Base-by-base conservation (phyloP, 1,140 invertebrate genomes). In the Elysia chlorotica region DNA sequence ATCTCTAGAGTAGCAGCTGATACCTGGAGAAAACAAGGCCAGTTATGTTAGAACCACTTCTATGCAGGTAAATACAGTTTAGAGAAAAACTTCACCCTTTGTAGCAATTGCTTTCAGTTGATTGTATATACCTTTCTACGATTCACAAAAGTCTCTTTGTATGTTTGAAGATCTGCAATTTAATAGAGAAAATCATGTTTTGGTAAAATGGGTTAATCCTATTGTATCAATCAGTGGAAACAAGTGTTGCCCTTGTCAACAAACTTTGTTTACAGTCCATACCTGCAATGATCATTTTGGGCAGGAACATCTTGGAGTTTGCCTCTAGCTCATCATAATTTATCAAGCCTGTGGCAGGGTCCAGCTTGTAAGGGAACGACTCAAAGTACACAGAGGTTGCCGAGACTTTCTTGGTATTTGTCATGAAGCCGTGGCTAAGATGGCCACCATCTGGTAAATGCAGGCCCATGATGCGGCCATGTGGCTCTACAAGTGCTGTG, bases 331-430 rank as follows among this genome's bases (percentile, higher is more conserved):
- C 91, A 71, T 98, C 95, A 83, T 99, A 99, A 88, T 99, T 95
- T 73, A 99, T 99, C 0, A 97, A 85, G 35, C 97, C 98, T 21
- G 94, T 96, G 63, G 88, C 83, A 2, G 92, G 90, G 85, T 98
- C 87, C 0, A 97, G 93, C 88, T 98, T 98, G 83, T 99, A 99
- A 3, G 97, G 97, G 93, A 99, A 95, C 19, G 96, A 98, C 89
- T 99, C 97, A 86, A 99, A 99, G 89, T 97, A 99, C 53, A 99
- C 93, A 0, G 97, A 98, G 0, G 97, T 98, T 1, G 96, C 97
- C 0, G 97, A 99, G 33, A 99, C 95, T 88, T 95, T 97, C 84
- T 97, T 98, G 1, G 89, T 92, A 2, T 91, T 87, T 1, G 96
- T 98, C 83, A 95, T 94, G 86, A 97, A 99, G 76, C 93, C 97